Percentiles rank a stretch among this genome's conserved stretches.
Conservation (phyloP, 2,797 vertebrate genomes). For the Melanotaenia maccullochi region DNA sequence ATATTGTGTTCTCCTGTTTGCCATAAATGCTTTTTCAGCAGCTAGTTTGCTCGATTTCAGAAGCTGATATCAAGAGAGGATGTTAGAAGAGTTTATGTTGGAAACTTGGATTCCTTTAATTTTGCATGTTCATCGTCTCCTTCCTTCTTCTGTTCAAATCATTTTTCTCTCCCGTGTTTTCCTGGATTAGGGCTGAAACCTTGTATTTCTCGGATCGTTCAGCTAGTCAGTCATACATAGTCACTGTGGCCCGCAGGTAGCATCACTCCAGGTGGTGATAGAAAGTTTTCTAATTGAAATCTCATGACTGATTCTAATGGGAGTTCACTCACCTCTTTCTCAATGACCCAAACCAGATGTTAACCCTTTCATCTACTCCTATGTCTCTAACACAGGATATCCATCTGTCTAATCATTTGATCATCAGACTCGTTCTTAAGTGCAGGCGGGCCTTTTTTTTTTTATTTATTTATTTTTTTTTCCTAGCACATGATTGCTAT, state of each 20-base stretch:
- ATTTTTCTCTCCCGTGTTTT: slow-evolving; percentile 16
- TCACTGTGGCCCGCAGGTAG: slow-evolving; percentile 2
- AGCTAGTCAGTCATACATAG: not conserved
- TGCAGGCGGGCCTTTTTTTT: slow-evolving; percentile 10
- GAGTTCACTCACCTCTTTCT: slow-evolving; percentile 44
- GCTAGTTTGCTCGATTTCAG: slow-evolving; percentile 34
- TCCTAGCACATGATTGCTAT: not conserved
- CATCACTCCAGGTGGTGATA: slow-evolving; percentile 35
- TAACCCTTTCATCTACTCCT: slow-evolving; percentile 70
- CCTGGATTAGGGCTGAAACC: slow-evolving; percentile 32
- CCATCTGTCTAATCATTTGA: slow-evolving; percentile 64
- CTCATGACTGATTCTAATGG: slow-evolving; percentile 54
- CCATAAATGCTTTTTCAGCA: slow-evolving; percentile 14
- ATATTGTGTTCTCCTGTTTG: slow-evolving; percentile 6
- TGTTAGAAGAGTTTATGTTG: slow-evolving; percentile 16
- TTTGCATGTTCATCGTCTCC: slow-evolving; percentile 71
- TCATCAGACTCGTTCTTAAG: slow-evolving; percentile 35
- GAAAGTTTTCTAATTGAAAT: slow-evolving; percentile 44
- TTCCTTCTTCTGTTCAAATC: slow-evolving; percentile 36
- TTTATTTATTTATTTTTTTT: too few species aligned
- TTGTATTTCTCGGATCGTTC: slow-evolving; percentile 12
- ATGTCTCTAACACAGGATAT: slow-evolving; percentile 74
- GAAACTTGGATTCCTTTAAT: slow-evolving; percentile 36
- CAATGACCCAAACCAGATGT: slow-evolving; percentile 36
- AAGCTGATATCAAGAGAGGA: slow-evolving; percentile 27